A percentile compares a stretch with the other conserved stretches of the same genome.
These are phyloP conservation scores for Drosophila paranaensis DNA, from an alignment of 2,888 invertebrate genomes.

Conservation along the genomic window DNA sequence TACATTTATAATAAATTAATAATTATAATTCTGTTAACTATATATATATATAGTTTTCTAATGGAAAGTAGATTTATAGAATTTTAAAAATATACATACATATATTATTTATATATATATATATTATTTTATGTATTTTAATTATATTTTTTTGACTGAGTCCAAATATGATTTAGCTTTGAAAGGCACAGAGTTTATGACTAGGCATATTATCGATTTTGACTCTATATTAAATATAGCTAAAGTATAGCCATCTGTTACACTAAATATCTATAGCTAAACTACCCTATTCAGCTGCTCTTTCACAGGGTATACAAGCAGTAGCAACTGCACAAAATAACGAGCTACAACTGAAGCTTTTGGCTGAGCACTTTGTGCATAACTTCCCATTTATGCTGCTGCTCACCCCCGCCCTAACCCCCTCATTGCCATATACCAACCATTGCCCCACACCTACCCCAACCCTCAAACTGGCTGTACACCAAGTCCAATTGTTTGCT, in stretches of 20 bases:
- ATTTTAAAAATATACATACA: background rate
- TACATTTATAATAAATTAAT: background rate
- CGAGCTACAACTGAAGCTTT: constrained; percentile 72
- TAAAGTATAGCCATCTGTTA: background rate
- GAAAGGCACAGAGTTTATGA: too few relatives aligned
- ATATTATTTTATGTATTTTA: background rate
- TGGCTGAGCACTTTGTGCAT: constrained; percentile 76
- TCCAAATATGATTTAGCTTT: too few relatives aligned
- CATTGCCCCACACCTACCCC: background rate
- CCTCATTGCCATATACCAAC: too few relatives aligned
- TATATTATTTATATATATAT: too few relatives aligned
- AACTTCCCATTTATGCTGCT: constrained; percentile 66
- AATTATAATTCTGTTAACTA: background rate
- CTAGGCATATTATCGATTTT: too few relatives aligned
- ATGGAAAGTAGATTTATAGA: background rate
- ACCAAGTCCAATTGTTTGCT: constrained; percentile 53
- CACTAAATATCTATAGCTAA: too few relatives aligned
- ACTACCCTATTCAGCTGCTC: background rate
- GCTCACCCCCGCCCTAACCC: background rate
- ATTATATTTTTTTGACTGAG: too few relatives aligned
- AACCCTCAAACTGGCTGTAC: constrained; percentile 5
- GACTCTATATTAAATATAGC: too few relatives aligned
- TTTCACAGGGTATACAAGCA: constrained; percentile 32
- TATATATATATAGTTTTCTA: background rate
- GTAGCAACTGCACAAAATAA: constrained; percentile 67